These are phyloP conservation scores for Tyria jacobaeae DNA, from an alignment of 2,888 invertebrate species.

Conservation along the genomic window DNA sequence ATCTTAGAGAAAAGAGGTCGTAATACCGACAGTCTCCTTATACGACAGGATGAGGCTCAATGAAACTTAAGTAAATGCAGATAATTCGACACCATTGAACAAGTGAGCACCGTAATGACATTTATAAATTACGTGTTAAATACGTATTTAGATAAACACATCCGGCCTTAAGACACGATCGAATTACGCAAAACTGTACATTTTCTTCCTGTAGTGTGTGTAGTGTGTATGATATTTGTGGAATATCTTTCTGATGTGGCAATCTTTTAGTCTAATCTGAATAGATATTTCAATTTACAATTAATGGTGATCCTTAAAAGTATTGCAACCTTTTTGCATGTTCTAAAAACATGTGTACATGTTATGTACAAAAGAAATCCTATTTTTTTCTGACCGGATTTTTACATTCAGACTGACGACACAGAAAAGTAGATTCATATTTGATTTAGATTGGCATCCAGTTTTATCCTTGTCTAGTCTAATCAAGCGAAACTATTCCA, in stretches of 20 bases:
- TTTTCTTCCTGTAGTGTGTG: slow-evolving; percentile 13
- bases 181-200: slow-evolving; percentile 24
- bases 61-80: slow-evolving; percentile 12
- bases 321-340: no score
- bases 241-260: background rate
- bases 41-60: slow-evolving; percentile 16
- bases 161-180: slow-evolving; percentile 55
- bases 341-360: no score
- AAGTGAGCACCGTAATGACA: slow-evolving; percentile 24
- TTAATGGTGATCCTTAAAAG: no score
- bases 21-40: slow-evolving; percentile 3
- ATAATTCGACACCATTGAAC: slow-evolving; percentile 31
- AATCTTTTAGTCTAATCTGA: background rate
- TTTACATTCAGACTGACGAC: no score
- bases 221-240: slow-evolving; percentile 3
- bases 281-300: no score
- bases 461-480: no score
- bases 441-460: no score
- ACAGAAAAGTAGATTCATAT: no score
- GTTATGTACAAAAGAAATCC: no score
- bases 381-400: no score
- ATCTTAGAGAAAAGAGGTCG: slow-evolving; percentile 7
- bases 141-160: slow-evolving; percentile 56
- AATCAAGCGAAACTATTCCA: no score
- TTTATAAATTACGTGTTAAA: slow-evolving; percentile 28